Conservation (phyloP, 2,113 vertebrate species). For the Mustela lutreola region DNA sequence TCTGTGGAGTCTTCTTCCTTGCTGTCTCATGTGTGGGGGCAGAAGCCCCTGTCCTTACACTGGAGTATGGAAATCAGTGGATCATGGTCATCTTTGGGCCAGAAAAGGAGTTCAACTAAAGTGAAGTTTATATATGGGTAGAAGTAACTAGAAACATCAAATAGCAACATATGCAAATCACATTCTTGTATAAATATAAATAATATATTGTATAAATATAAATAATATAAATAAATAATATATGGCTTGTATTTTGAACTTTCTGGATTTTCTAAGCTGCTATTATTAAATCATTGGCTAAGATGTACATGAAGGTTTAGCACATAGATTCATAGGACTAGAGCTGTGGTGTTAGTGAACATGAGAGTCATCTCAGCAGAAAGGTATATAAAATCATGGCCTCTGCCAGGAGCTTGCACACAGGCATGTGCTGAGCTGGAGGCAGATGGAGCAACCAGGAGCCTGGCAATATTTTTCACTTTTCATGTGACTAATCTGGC, state of each 20-base stretch:
- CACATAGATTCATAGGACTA: too few species aligned
- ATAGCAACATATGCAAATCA: background rate
- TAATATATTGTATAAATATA: too few species aligned
- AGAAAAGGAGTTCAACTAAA: background rate
- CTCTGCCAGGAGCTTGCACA: background rate
- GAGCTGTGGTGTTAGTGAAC: background rate
- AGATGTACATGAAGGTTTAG: background rate
- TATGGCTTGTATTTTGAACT: background rate
- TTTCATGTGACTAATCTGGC: background rate
- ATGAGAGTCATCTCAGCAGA: background rate
- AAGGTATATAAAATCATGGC: background rate
- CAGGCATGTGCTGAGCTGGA: background rate
- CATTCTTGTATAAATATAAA: background rate
- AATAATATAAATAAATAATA: background rate
- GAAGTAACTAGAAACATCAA: background rate
- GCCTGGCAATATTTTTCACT: background rate
- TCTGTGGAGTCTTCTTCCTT: background rate
- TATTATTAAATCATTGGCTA: background rate
- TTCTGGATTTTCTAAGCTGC: background rate
- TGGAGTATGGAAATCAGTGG: background rate
- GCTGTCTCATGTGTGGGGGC: background rate
- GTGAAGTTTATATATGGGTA: background rate
- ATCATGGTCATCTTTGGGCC: background rate
- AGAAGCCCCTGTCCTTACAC: background rate
- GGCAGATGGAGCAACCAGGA: background rate